phyloP scores from a whole-genome alignment of 2,113 vertebrate species.

The Hippocampus mohnikei region DNA sequence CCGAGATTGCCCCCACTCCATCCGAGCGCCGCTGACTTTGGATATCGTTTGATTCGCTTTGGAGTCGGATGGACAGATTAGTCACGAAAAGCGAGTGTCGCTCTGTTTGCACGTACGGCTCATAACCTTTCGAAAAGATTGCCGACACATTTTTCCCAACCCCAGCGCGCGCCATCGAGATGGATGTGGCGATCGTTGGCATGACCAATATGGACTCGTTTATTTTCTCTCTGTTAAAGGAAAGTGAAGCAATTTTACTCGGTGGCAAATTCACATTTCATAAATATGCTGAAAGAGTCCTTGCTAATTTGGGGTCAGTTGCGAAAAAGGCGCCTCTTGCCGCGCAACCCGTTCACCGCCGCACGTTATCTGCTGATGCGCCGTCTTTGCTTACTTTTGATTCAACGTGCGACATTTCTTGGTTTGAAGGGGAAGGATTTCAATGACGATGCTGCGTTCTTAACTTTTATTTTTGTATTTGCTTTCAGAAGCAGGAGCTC shows the following conservation, averaged over 20 bases:
- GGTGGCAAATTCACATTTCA: not conserved
- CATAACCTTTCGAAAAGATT: no score
- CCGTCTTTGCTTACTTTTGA: slow-evolving; percentile 6
- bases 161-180: no score
- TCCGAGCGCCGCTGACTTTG: no score
- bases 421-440: not conserved
- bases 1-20: no score
- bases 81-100: no score
- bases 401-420: slow-evolving; percentile 9
- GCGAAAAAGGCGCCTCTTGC: not conserved
- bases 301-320: not conserved
- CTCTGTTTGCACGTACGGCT: no score
- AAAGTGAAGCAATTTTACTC: not conserved
- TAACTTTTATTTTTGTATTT: slow-evolving; percentile 22
- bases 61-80: no score
- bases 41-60: no score
- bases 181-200: no score
- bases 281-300: not conserved
- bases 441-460: not conserved
- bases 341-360: not conserved
- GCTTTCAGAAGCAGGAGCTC: slow-evolving; percentile 33
- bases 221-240: no score
- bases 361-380: slow-evolving; percentile 8
- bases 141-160: no score
- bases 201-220: no score